Base-by-base conservation (phyloP, 2,888 invertebrate species). In the Lasioglossum lativentre region DNA sequence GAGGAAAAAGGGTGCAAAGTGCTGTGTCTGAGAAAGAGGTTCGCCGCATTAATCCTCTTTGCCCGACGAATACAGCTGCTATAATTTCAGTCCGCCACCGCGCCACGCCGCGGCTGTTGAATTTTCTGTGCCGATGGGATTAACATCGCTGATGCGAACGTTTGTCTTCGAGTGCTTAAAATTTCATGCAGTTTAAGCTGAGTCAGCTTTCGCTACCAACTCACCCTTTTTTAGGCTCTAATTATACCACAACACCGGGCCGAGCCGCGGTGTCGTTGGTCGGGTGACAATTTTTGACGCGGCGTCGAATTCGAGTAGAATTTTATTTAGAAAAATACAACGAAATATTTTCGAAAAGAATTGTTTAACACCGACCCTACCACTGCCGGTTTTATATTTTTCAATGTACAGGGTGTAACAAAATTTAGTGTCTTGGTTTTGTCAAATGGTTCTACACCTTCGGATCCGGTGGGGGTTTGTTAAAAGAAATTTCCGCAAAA, bases 11-110 rank as follows among this genome's bases (percentile, higher is more conserved):
- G n/a, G 30, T 34, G 42, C n/a, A n/a, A 75, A 23, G 42, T 42
- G 52, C 68, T 38, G 38, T 10, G 63, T 56, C 73, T 74, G 82
- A 38, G 66, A 82, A 80, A 68, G 34, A 45, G 66, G 52, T 79
- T 73, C 40, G 38, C 27, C 34, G 59, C 81, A 82, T 82, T 80
- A 82, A 82, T 82, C 81, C 81, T 59, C 82, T 80, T 82, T 80
- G 72, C 66, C 52, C 59, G 74, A 52, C 45, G 74, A 56, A 38
- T 68, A 70, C 73, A 80, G 74, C 47, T 56, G 70, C 38, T 6
- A 42, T 68, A 80, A 80, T 82, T 82, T 70, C n/a, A 74, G 52
- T 75, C 63, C 63, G 16, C 16, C 16, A 30, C 63, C 16, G 16
- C 12, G 16, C 12, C 27, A n/a, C 56, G 56, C 10, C 56, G 56